Base-by-base conservation (phyloP, 2,797 vertebrate species). In the Aphelocoma californica region DNA sequence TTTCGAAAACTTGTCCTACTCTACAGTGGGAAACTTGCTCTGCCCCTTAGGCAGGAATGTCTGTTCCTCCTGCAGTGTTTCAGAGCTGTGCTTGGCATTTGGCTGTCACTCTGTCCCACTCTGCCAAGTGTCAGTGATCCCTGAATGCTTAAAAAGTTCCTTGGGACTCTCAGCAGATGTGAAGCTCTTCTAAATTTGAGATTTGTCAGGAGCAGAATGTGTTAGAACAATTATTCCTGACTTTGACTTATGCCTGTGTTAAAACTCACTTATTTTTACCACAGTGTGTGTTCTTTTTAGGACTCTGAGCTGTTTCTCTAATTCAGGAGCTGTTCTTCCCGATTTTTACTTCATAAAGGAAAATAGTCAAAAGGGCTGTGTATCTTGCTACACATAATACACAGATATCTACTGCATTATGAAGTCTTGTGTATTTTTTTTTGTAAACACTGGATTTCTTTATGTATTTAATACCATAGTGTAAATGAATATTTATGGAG, bases 81-180 rank as follows among this genome's bases (percentile, higher is more conserved):
- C 13, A 32, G 60, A 82, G 67, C 88, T 31, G 65, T 66, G 72
- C 82, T 91, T 88, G 79, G 87, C 54, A 36, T 86, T 92, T 91
- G 92, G 91, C 91, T 93, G 95, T 73, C 51, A 10, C 58, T 54
- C 50, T 26, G 64, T 54, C 44, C 40, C 18, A 2, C 70, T 88
- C 77, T 77, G 92, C 95, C 86, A 86, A 94, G 90, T 66, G 89
- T 86, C 14, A 4, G 45, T 53, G 92, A 91, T 93, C 62, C 50
- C 64, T 73, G 85, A 93, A 90, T 79, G 85, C 85, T 88, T 90
- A 24, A 81, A 72, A 75, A 81, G 92, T 84, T 95, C 45, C n/a
- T 86, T 66, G 56, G 61, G 80, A 61, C 81, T 69, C 62, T 83
- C 69, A 81, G 85, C 51, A 69, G 79, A 89, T 82, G 45, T 25